Evolutionary conservation across 2,797 vertebrate genomes (phyloP).

Genomic region (Eulemur rubriventer): DNA sequence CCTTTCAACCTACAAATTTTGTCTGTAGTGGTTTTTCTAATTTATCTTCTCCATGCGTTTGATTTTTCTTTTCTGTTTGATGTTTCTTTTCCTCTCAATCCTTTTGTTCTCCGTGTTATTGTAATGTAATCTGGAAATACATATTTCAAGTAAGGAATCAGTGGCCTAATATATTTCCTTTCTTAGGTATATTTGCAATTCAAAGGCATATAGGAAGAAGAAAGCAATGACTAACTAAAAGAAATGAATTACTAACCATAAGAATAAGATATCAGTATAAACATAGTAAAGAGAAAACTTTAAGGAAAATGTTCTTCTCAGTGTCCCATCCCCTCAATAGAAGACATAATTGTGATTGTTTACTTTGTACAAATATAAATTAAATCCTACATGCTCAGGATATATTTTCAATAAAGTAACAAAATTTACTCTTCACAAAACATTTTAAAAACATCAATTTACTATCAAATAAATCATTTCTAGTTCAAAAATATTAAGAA

Average conservation of each 20-base stretch:
- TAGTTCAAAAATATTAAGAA: background rate
- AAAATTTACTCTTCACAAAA: background rate
- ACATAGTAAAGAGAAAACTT: background rate
- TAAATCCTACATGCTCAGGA: background rate
- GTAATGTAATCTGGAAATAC: background rate
- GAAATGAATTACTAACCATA: background rate
- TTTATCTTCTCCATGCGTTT: background rate
- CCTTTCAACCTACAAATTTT: background rate
- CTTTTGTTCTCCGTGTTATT: background rate
- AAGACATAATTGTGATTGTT: background rate
- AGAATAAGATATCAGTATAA: background rate
- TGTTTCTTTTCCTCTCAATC: background rate
- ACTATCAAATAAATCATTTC: background rate
- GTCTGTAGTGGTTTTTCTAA: background rate
- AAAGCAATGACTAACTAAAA: background rate
- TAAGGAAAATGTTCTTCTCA: background rate
- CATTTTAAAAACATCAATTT: background rate
- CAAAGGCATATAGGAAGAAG: background rate
- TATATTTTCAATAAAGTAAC: background rate
- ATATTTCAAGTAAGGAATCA: background rate
- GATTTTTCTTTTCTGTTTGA: background rate
- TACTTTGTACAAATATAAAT: constrained; percentile 24
- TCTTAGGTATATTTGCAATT: background rate
- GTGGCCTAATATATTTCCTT: background rate
- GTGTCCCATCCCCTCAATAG: background rate